Base-by-base conservation (phyloP, 2,888 invertebrate species). In the Choristoneura rosaceana region DNA sequence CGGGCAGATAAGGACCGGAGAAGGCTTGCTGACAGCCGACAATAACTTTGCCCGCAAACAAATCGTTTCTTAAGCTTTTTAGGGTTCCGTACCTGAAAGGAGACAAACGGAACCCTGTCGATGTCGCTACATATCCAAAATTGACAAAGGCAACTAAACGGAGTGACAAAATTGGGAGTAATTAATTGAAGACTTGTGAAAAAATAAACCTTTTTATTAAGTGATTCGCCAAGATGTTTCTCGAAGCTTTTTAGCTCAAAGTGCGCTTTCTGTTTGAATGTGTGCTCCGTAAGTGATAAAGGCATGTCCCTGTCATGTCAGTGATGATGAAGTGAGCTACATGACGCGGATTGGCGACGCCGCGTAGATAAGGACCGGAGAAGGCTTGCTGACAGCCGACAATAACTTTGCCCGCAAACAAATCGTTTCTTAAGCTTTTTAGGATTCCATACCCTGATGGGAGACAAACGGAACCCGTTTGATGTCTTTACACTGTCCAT, bases 291-390 rank as follows among this genome's bases (percentile, higher is more conserved):
- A 41, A 38, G 47, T 68, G 71, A 71, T 71, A 71, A 71, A 62
- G 67, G 55, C 58, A 63, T 71, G 71, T 71, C 71, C 71, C 62
- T 71, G 71, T 71, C 71, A 68, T 68, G 71, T 68, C 67, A 45
- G 55, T 50, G 58, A 68, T 71, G 71, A 71, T 68, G 71, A 41
- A 71, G 62, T 67, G 62, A 34, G 58, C 33, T 47, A 47, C 62
- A 71, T 67, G 67, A 68, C 33, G 67, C 14, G 38, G 55, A 67
- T 62, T 55, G 66, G 55, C 38, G 61, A 58, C 67, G 55, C 34
- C 50, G 41, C 17, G 66, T 38, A 68, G 58, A 55, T 43, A 59
- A 47, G 45, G n/a, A 15, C 60, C 33, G n/a, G 45, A 1, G 63
- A n/a, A 38, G 47, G 55, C 47, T 67, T 47, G 67, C 41, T 70